A percentile compares a stretch with the other conserved stretches of the same genome.
Evolutionary conservation across 2,113 vertebrate species (phyloP).

Genomic region (Syngnathus typhle): DNA sequence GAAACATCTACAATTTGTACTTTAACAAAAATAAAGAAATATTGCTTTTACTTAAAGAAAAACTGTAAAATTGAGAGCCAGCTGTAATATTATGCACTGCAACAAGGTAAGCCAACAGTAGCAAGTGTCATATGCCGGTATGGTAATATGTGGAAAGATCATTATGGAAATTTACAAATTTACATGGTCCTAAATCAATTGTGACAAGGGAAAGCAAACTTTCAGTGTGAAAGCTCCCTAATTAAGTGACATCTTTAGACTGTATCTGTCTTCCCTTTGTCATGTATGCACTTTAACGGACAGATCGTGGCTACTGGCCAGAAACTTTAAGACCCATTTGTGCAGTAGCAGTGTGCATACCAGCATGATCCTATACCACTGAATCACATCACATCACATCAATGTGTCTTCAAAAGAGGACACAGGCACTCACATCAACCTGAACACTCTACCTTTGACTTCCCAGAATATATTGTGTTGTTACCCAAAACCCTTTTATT

Average conservation of each 20-base stretch:
- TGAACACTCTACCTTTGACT: constrained; percentile 54
- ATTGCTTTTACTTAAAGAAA: no score
- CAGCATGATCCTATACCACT: constrained; percentile 61
- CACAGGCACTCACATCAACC: constrained; percentile 25
- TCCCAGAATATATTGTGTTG: constrained; percentile 36
- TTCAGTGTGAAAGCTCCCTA: no score
- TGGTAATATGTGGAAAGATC: no score
- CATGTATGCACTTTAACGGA: constrained; percentile 48
- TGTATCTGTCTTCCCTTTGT: constrained; percentile 16
- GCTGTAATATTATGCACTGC: not conserved
- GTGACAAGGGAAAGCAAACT: not conserved
- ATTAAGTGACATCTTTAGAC: not conserved
- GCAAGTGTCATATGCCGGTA: not conserved
- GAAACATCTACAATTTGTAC: no score
- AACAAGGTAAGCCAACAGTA: not conserved
- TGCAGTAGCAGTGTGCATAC: constrained; percentile 52
- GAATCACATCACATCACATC: constrained; percentile 52
- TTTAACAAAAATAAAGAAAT: no score
- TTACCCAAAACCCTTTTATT: constrained; percentile 42
- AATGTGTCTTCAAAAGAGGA: constrained; percentile 41
- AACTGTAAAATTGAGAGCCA: no score
- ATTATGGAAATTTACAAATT: not conserved
- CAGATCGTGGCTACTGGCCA: constrained; percentile 45
- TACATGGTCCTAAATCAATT: not conserved
- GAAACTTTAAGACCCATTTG: constrained; percentile 61